Base-by-base conservation (phyloP, 2,113 vertebrate species). In the Oncorhynchus clarkii region DNA sequence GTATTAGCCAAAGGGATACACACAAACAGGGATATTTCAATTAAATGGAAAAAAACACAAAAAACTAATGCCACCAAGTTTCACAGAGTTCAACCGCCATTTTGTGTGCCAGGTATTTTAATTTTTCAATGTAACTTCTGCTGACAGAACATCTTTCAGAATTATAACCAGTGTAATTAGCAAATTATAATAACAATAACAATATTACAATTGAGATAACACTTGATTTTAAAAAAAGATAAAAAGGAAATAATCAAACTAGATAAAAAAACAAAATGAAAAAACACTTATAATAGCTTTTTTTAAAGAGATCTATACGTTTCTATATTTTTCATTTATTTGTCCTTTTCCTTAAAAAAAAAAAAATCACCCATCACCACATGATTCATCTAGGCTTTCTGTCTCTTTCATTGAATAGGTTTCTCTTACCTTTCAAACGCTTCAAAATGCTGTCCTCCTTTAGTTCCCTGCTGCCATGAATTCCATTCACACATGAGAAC, bases 121-220 rank as follows among this genome's bases (percentile, higher is more conserved):
- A 89, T 93, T 90, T 54, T 91, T 89, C 86, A 90, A 89, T 12
- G 87, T 92, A 89, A 93, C 90, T 89, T 93, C 85, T 90, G 88
- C 91, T 92, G 93, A 93, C 91, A 92, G 91, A 94, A 94, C 88
- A 91, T 84, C 89, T 89, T 85, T 93, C 87, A 91, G 91, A 91
- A 92, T 91, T 88, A 89, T 91, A 92, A 93, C 91, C 88, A 91
- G 87, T 91, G 88, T 91, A 92, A 90, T 93, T 88, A 89, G 89
- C 93, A 93, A 93, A 94, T 93, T 88, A 94, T 89, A 93, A 92
- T 92, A 93, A 93, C 91, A 94, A 91, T 91, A 94, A 94, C 93
- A 94, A 93, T 93, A 94, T 90, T 92, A 94, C 93, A 94, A 93
- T 91, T 91, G 93, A 94, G 89, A 92, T 90, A 94, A 92, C 91